These are phyloP conservation scores for Archips crataeganus DNA, from an alignment of 2,888 invertebrate genomes.

Conservation along the genomic window DNA sequence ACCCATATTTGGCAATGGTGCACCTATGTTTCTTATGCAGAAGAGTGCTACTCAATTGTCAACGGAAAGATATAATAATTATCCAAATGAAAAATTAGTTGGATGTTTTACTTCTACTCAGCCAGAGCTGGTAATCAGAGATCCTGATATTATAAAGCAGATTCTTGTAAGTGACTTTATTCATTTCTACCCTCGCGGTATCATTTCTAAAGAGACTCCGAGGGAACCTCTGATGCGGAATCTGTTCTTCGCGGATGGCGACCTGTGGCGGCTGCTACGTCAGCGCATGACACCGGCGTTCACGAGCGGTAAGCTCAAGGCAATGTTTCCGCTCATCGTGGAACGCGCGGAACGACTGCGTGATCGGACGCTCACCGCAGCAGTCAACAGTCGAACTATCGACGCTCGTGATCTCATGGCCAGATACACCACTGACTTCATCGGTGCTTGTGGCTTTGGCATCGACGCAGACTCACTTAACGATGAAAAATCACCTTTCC, in stretches of 20 bases:
- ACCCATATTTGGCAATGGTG: slow-evolving; percentile 48
- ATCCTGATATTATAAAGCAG: slow-evolving; percentile 61
- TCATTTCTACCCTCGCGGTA: slow-evolving; percentile 62
- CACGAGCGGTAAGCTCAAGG: slow-evolving; percentile 66
- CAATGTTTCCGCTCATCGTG: slow-evolving; percentile 70
- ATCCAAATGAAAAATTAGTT: slow-evolving; percentile 49
- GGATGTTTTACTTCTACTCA: background rate
- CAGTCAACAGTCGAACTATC: slow-evolving; percentile 49
- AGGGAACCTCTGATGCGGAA: slow-evolving; percentile 66
- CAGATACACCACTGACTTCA: slow-evolving; percentile 69
- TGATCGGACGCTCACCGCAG: slow-evolving; percentile 53
- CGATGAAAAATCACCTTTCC: slow-evolving; percentile 62
- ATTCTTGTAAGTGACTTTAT: slow-evolving; percentile 60
- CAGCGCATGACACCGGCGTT: slow-evolving; percentile 72
- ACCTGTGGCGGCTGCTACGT: slow-evolving; percentile 67
- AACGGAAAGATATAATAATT: slow-evolving; percentile 47
- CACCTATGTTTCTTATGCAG: slow-evolving; percentile 39
- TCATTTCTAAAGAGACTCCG: no score
- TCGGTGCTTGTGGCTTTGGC: slow-evolving; percentile 70
- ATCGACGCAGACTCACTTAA: slow-evolving; percentile 66
- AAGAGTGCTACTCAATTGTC: slow-evolving; percentile 46
- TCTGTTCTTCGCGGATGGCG: slow-evolving; percentile 68
- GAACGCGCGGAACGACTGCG: slow-evolving; percentile 65
- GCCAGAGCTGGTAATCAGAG: slow-evolving; percentile 62
- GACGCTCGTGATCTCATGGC: slow-evolving; percentile 71